These are phyloP conservation scores for Pogonognathellus flavescens DNA, from an alignment of 1,140 invertebrate species.

Conservation along the genomic window DNA sequence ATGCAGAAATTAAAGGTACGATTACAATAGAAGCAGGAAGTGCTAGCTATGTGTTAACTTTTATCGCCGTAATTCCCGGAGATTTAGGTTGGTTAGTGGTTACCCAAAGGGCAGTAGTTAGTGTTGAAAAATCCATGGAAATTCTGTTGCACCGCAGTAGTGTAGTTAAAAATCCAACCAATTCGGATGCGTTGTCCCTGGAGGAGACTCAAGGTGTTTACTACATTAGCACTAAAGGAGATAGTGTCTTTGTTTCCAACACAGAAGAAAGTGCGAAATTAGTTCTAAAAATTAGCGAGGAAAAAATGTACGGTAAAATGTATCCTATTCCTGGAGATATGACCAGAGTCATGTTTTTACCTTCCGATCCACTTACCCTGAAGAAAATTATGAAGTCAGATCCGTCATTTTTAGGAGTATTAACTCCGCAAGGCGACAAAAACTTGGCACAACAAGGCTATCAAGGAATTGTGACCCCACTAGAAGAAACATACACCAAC, in stretches of 20 bases:
- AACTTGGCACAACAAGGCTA: background rate
- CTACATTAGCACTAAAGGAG: background rate
- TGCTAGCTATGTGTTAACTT: background rate
- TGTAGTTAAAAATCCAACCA: background rate
- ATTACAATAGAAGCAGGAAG: background rate
- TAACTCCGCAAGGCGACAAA: background rate
- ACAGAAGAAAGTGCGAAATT: background rate
- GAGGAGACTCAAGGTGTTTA: background rate
- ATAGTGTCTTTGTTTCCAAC: background rate
- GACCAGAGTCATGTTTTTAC: background rate
- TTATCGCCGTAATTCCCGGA: background rate
- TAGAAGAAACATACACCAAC: background rate
- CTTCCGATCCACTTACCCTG: background rate
- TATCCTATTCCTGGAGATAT: background rate
- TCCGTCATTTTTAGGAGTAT: background rate
- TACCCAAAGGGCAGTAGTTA: background rate
- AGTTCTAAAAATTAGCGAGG: background rate
- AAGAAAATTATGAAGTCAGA: background rate
- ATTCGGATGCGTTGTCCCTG: background rate
- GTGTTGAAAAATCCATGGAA: background rate
- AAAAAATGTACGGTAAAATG: background rate
- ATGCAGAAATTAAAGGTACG: background rate
- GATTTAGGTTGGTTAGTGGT: background rate
- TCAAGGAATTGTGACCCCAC: background rate
- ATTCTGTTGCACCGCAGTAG: background rate